These are phyloP conservation scores for Cossypha heuglini DNA, from an alignment of 2,797 vertebrate species.

Conservation along the genomic window DNA sequence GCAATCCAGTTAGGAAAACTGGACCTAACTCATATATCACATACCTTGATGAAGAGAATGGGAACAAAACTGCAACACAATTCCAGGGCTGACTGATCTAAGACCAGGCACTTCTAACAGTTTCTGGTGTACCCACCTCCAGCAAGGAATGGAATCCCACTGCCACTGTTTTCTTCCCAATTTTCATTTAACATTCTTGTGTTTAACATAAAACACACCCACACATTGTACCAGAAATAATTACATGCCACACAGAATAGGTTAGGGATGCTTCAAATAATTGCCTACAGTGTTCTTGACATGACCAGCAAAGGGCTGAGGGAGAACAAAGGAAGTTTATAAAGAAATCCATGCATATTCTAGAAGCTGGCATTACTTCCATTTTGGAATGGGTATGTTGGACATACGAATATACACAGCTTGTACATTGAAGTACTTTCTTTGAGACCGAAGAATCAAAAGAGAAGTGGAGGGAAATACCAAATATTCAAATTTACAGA, in stretches of 20 bases:
- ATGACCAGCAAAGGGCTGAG: not conserved
- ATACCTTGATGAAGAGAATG: not conserved
- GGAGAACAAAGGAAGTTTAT: not conserved
- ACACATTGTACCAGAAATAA: not conserved
- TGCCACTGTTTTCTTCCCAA: not conserved
- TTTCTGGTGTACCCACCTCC: not conserved
- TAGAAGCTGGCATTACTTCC: not conserved
- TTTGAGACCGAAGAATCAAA: not conserved
- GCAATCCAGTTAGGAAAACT: not conserved
- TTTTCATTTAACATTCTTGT: not conserved
- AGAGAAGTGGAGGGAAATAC: not conserved
- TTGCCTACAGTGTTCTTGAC: not conserved
- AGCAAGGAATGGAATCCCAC: not conserved
- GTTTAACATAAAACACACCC: not conserved
- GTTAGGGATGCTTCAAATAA: not conserved
- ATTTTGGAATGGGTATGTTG: not conserved
- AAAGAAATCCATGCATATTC: rapidly evolving
- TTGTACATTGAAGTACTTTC: rapidly evolving
- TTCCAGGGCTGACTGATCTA: not conserved
- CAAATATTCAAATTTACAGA: not conserved
- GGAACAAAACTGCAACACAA: not conserved
- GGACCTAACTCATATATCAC: rapidly evolving
- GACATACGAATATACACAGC: not conserved
- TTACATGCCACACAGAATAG: not conserved
- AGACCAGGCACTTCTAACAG: not conserved